Evolutionary conservation across 2,113 vertebrate species (phyloP).

Genomic region (Catharus bicknelli): DNA sequence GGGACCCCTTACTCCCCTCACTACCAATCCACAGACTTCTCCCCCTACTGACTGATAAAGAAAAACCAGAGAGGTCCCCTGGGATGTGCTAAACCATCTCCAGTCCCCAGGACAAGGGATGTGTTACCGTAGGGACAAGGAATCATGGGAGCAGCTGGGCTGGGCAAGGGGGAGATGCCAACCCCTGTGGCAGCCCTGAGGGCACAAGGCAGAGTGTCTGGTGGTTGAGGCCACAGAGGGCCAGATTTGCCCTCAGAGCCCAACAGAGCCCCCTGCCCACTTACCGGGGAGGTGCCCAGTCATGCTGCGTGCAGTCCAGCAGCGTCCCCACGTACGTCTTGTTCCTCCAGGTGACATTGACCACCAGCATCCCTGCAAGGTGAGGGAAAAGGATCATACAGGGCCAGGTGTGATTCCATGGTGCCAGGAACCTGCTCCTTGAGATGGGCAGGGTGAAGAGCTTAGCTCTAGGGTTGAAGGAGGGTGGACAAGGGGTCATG

Average conservation of each 20-base stretch:
- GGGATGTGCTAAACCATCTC: background rate
- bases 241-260: background rate
- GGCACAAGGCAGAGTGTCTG: background rate
- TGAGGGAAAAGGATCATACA: background rate
- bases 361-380: conserved; percentile 93
- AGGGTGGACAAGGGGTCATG: background rate
- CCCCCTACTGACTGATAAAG: fast-evolving
- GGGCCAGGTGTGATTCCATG: fast-evolving
- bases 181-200: fast-evolving
- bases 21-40: background rate
- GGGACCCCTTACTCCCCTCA: background rate
- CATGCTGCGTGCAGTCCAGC: conserved; percentile 95
- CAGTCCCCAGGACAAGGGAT: background rate
- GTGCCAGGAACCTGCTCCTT: background rate
- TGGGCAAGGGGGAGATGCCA: background rate
- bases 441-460: background rate
- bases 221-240: fast-evolving
- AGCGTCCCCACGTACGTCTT: conserved; percentile 97
- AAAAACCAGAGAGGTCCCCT: background rate
- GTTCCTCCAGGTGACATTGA: conserved; percentile 98
- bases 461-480: background rate
- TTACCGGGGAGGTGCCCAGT: conserved; percentile 98
- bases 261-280: background rate
- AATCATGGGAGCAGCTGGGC: fast-evolving
- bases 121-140: background rate